phyloP scores from a whole-genome alignment of 2,888 invertebrate species.

The Atrina japonica region DNA sequence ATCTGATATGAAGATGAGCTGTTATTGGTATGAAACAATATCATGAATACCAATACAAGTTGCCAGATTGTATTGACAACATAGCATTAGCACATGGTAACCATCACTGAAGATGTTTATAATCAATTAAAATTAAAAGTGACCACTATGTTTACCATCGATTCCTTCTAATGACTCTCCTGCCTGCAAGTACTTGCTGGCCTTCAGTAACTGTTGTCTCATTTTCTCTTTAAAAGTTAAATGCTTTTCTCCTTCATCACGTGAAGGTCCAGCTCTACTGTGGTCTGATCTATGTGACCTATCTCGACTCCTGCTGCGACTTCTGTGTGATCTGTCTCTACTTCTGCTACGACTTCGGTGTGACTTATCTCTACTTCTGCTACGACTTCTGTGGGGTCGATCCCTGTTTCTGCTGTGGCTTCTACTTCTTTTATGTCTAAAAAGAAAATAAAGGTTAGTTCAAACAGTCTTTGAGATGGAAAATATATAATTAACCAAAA shows the following conservation, averaged over 20 bases:
- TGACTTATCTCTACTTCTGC: constrained; percentile 34
- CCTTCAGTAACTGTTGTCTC: constrained; percentile 73
- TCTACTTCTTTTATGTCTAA: constrained; percentile 10
- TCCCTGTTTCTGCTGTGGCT: constrained; percentile 40
- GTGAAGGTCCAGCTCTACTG: constrained; percentile 36
- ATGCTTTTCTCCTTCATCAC: constrained; percentile 56
- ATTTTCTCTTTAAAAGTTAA: constrained; percentile 77
- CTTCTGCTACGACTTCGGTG: constrained; percentile 11
- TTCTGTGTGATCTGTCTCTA: constrained; percentile 30
- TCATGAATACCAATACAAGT: too few species aligned
- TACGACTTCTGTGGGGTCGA: constrained; percentile 22
- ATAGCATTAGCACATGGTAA: too few species aligned
- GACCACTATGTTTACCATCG: constrained; percentile 42
- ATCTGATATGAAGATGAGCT: too few species aligned
- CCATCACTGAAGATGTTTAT: too few species aligned
- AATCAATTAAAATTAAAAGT: too few species aligned
- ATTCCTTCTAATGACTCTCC: constrained; percentile 39
- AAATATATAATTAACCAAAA: background rate
- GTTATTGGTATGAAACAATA: too few species aligned
- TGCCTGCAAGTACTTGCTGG: constrained; percentile 63
- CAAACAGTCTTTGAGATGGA: background rate
- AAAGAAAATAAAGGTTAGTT: background rate
- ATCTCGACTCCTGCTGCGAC: constrained; percentile 50
- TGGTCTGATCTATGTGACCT: constrained; percentile 36
- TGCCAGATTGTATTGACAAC: too few species aligned